A percentile compares a stretch with the other conserved stretches of the same genome.
Evolutionary conservation across 1,140 invertebrate species (phyloP).

Genomic region (Euwallacea similis): DNA sequence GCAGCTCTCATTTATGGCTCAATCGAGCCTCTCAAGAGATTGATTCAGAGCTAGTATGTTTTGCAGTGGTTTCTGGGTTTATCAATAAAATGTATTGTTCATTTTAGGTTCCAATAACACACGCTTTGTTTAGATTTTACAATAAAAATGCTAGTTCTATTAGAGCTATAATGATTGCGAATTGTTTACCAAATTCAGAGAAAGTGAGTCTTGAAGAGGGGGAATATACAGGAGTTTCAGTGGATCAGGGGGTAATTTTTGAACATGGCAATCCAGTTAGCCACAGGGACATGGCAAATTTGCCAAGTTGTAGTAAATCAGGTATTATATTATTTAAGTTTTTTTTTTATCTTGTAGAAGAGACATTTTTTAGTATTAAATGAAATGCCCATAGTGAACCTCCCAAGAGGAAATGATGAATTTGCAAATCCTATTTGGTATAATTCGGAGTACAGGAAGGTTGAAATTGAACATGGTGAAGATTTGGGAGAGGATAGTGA

Average conservation of each 20-base stretch:
- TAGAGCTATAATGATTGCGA: slow-evolving; percentile 73
- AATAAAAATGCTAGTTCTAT: slow-evolving; percentile 83
- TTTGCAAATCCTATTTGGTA: slow-evolving; percentile 57
- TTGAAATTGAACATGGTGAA: slow-evolving; percentile 54
- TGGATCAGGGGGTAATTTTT: slow-evolving; percentile 36
- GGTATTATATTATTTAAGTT: slow-evolving; percentile 14
- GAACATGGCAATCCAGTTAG: slow-evolving; percentile 60
- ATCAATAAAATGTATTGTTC: slow-evolving; percentile 9
- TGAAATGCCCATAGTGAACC: slow-evolving; percentile 29
- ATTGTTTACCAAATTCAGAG: slow-evolving; percentile 60
- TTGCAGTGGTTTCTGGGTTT: neutral
- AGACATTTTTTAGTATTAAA: slow-evolving; percentile 5
- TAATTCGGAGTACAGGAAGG: slow-evolving; percentile 61
- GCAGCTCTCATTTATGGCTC: slow-evolving; percentile 78
- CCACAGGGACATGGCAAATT: slow-evolving; percentile 55
- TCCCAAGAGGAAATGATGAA: slow-evolving; percentile 21
- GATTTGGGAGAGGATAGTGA: slow-evolving; percentile 52
- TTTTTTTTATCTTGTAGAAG: slow-evolving; percentile 1
- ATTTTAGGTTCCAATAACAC: slow-evolving; percentile 67
- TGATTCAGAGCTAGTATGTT: slow-evolving; percentile 71
- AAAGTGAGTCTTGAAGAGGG: slow-evolving; percentile 46
- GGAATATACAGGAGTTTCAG: slow-evolving; percentile 44
- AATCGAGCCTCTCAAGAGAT: slow-evolving; percentile 83
- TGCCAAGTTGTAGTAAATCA: slow-evolving; percentile 32
- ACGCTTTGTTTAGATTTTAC: slow-evolving; percentile 77